These are phyloP conservation scores for Goniozus legneri DNA, from an alignment of 1,140 invertebrate genomes.

Conservation along the genomic window DNA sequence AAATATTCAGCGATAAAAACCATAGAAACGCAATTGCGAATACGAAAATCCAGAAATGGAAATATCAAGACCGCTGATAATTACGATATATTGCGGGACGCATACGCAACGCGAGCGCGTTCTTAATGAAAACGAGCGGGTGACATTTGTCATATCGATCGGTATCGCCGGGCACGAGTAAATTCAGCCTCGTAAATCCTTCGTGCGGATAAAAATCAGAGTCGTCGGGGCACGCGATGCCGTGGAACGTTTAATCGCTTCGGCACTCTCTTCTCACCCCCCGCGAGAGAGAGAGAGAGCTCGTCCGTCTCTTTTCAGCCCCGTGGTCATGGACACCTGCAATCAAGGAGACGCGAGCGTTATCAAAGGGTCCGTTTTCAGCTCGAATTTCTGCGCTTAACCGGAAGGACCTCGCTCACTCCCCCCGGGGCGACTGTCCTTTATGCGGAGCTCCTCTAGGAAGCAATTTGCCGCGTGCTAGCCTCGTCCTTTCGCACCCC, in stretches of 20 bases:
- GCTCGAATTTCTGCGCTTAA: constrained; percentile 19
- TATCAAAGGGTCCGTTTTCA: constrained; percentile 36
- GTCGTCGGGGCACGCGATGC: constrained; percentile 11
- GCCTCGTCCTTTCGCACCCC: neutral
- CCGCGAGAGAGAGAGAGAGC: too few species aligned
- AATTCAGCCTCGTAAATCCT: constrained; percentile 11
- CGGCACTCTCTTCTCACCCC: too few species aligned
- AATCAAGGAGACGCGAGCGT: constrained; percentile 25
- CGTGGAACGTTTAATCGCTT: constrained; percentile 27
- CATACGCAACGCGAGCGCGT: too few species aligned
- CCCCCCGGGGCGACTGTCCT: constrained; percentile 24
- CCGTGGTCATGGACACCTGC: constrained; percentile 29
- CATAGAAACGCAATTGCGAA: too few species aligned
- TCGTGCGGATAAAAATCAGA: constrained; percentile 8
- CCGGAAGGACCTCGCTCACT: constrained; percentile 21
- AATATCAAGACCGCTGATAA: neutral
- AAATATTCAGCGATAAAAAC: neutral
- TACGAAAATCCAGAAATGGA: neutral
- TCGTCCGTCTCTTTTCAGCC: too few species aligned
- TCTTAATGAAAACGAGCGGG: constrained; percentile 2
- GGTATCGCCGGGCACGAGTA: neutral
- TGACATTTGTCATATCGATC: constrained; percentile 7
- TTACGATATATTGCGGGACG: neutral
- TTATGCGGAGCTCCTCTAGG: constrained; percentile 18
- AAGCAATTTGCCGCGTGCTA: constrained; percentile 27